These are phyloP conservation scores for Bettongia penicillata DNA, from an alignment of 2,113 vertebrate species.

Conservation along the genomic window DNA sequence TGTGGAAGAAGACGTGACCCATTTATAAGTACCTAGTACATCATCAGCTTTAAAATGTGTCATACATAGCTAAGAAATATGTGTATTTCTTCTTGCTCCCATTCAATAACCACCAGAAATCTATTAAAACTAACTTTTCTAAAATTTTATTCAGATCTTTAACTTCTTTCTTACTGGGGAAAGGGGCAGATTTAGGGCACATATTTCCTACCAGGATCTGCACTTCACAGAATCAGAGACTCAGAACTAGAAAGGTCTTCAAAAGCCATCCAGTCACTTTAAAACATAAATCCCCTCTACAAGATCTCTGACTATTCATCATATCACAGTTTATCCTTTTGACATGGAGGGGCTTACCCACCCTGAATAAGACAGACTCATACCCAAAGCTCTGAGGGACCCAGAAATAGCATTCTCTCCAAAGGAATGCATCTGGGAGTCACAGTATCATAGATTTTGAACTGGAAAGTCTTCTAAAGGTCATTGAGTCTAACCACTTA, in stretches of 20 bases:
- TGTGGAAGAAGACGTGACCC: not conserved
- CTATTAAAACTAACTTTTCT: not conserved
- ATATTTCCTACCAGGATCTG: not conserved
- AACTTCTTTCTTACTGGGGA: not conserved
- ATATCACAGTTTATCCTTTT: not conserved
- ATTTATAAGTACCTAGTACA: not conserved
- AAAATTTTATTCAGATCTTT: not conserved
- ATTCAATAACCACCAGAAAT: not conserved
- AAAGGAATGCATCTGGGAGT: not conserved
- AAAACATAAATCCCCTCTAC: not conserved
- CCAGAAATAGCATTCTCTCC: not conserved
- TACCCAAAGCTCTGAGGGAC: not conserved
- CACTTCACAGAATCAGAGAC: not conserved
- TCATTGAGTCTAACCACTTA: not conserved
- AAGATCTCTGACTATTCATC: not conserved
- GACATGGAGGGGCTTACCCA: not conserved
- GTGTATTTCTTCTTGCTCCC: not conserved
- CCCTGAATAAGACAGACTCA: not conserved
- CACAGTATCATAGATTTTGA: not conserved
- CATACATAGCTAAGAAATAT: not conserved
- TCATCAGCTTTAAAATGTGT: not conserved
- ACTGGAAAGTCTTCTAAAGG: not conserved
- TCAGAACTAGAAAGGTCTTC: not conserved
- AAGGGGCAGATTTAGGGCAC: fast-evolving
- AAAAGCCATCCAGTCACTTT: not conserved